These are phyloP conservation scores for Limnothrissa miodon DNA, from an alignment of 2,113 vertebrate species.

Conservation along the genomic window DNA sequence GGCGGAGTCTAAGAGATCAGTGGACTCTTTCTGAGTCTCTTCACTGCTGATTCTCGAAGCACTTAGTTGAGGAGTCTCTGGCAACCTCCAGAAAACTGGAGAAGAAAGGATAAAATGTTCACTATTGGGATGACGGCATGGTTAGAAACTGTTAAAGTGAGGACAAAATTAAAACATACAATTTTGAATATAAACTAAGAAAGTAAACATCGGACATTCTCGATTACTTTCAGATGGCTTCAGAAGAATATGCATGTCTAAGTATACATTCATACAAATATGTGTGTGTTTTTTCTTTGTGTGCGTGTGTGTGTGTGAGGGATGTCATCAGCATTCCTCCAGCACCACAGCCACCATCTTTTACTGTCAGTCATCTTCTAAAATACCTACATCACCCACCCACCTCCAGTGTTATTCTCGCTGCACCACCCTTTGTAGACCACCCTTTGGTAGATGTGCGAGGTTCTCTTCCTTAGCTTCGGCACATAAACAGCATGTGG, in stretches of 20 bases:
- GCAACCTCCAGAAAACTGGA: not conserved
- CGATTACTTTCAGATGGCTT: not conserved
- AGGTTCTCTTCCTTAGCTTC: not conserved
- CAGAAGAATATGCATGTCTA: no score
- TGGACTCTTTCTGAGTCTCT: not conserved
- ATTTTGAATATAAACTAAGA: not conserved
- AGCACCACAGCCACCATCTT: not conserved
- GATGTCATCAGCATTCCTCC: not conserved
- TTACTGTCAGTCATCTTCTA: not conserved
- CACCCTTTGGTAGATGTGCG: not conserved
- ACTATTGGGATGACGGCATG: not conserved
- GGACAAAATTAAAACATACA: not conserved
- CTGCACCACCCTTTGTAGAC: not conserved
- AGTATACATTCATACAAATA: no score
- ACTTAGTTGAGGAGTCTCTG: not conserved
- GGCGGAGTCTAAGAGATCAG: slow-evolving; percentile 28
- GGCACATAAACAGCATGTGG: no score
- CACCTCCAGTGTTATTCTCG: not conserved
- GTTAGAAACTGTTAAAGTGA: not conserved
- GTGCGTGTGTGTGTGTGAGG: no score
- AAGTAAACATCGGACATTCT: not conserved
- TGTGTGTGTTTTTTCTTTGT: no score
- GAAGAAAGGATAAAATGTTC: not conserved
- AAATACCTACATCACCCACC: not conserved
- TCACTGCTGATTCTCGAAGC: not conserved